Conservation (phyloP, 1,140 invertebrate species). For the Drosophila gunungcola region DNA sequence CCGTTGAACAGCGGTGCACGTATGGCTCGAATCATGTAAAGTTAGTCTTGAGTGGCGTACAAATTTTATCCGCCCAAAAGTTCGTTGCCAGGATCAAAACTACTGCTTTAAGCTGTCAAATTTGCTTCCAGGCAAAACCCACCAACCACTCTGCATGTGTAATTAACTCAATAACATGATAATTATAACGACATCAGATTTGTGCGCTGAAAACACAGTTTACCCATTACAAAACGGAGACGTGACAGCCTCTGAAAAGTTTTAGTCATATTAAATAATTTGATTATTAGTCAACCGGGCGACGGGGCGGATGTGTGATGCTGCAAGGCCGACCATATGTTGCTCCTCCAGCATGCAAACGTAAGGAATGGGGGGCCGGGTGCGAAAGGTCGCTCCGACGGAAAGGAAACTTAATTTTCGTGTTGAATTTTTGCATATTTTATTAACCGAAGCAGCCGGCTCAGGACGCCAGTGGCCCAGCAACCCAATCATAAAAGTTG, state of each 20-base stretch:
- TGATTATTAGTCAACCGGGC: slow-evolving; percentile 63
- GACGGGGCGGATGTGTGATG: slow-evolving; percentile 57
- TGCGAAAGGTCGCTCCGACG: slow-evolving; percentile 51
- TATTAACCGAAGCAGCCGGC: slow-evolving; percentile 77
- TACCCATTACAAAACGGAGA: slow-evolving; percentile 50
- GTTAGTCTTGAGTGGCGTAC: slow-evolving; percentile 20
- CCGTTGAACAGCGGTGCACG: slow-evolving; percentile 18
- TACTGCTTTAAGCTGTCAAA: slow-evolving; percentile 23
- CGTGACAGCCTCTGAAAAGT: slow-evolving; percentile 64
- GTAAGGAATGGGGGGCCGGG: too few species aligned
- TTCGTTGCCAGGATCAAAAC: slow-evolving; percentile 2
- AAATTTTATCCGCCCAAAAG: slow-evolving; percentile 8
- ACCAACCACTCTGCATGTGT: slow-evolving; percentile 13
- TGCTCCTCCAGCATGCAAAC: neutral
- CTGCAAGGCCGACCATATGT: slow-evolving; percentile 23
- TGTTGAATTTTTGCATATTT: slow-evolving; percentile 77
- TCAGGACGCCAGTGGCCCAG: slow-evolving; percentile 49
- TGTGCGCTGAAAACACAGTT: slow-evolving; percentile 56
- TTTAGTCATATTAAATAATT: slow-evolving; percentile 73
- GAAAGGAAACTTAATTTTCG: slow-evolving; percentile 74
- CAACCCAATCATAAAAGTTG: slow-evolving; percentile 79
- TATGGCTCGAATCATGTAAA: slow-evolving; percentile 15
- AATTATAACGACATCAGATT: slow-evolving; percentile 66
- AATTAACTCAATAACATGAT: slow-evolving; percentile 63
- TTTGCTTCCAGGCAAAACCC: slow-evolving; percentile 5